Base-by-base conservation (phyloP, 2,888 invertebrate genomes). In the Epirrita christyi region DNA sequence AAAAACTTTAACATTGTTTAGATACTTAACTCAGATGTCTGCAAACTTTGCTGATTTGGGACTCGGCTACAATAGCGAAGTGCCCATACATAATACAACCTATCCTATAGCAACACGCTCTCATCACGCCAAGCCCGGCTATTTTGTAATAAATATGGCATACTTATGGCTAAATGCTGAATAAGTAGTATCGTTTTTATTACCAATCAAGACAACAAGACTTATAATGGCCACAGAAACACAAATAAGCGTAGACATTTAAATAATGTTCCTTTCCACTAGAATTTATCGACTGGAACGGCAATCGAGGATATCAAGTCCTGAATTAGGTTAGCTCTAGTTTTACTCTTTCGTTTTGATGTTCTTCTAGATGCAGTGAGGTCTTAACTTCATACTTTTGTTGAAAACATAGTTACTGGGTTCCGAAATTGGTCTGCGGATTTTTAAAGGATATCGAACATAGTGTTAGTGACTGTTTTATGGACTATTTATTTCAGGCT, bases 211-310 rank as follows among this genome's bases (percentile, higher is more conserved):
- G 67, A 58, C 70, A 67, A 58, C 43, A 66, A 71, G 66, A 73
- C 69, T 68, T 70, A 72, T 72, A n/a, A 68, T 52, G 63, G 59
- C 59, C 55, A 57, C 57, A 64, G 64, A 72, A 72, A 70, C 68
- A 71, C 70, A 70, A 73, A 73, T 71, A 68, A 63, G 61, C 48
- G 57, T 55, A 66, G 64, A 66, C 65, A 68, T 70, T 69, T 67
- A 68, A 70, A 71, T 70, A 69, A 68, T 64, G 70, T 68, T 59
- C 44, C 61, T 64, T 59, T 61, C 67, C 64, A 53, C 58, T 56
- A 61, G 62, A 66, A 73, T 73, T 73, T 68, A 66, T 72, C 62
- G 70, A 59, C 65, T 61, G 58, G 48, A 54, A 50, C 55, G 51
- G 50, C 64, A 49, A 68, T 67, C 56, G 57, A 55, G 56, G 49